These are phyloP conservation scores for Dinothrombium tinctorium DNA, from an alignment of 1,140 invertebrate species.

Conservation along the genomic window DNA sequence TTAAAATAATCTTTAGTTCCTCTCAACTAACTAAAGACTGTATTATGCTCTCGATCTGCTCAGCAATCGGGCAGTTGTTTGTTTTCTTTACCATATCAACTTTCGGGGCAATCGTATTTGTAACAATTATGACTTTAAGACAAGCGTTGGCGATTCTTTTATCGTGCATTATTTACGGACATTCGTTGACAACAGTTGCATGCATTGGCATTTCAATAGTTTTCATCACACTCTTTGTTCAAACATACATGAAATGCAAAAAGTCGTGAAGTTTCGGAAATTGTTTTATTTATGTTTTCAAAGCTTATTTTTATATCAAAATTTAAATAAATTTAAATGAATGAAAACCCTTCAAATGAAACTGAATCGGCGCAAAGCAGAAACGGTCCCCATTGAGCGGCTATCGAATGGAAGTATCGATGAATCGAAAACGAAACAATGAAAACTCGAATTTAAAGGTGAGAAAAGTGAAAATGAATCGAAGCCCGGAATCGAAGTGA, in stretches of 20 bases:
- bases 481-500: no score
- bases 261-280: no score
- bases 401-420: no score
- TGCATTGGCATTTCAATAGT: constrained; percentile 63
- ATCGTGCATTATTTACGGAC: constrained; percentile 77
- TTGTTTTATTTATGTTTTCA: no score
- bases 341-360: no score
- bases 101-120: constrained; percentile 89
- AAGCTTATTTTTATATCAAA: no score
- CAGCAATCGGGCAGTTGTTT: constrained; percentile 76
- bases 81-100: constrained; percentile 86
- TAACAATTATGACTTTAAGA: constrained; percentile 91
- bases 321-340: no score
- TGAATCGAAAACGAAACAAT: no score
- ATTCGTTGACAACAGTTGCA: constrained; percentile 48
- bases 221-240: constrained; percentile 62
- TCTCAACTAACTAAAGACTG: constrained; percentile 56
- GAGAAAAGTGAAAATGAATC: no score
- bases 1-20: constrained; percentile 52
- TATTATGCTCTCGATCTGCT: constrained; percentile 59
- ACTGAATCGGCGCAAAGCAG: no score
- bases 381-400: no score
- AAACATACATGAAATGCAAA: constrained; percentile 17
- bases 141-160: constrained; percentile 82
- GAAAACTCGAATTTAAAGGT: no score